A percentile compares a stretch with the other conserved stretches of the same genome.
Evolutionary conservation across 2,888 invertebrate genomes (phyloP).

Genomic region (Trichopria drosophilae): DNA sequence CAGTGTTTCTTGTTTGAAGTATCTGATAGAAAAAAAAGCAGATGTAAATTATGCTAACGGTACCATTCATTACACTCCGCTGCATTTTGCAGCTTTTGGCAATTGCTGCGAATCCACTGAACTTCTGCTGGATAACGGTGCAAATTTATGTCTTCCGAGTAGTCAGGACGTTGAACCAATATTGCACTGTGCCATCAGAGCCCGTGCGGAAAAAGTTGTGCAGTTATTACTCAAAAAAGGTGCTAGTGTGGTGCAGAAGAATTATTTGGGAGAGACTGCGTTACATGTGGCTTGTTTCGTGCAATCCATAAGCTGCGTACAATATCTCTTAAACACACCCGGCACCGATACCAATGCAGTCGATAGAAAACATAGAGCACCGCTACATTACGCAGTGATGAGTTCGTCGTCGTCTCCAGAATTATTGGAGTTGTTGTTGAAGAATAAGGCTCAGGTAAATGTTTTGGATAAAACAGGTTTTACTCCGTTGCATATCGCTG

Average conservation of each 20-base stretch:
- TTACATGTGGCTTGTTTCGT: conserved; percentile 61
- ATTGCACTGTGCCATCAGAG: conserved; percentile 60
- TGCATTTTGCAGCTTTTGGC: conserved; percentile 62
- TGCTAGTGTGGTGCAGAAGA: conserved; percentile 55
- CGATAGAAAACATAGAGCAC: conserved; percentile 55
- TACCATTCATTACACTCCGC: conserved; percentile 52
- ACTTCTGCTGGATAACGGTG: conserved; percentile 56
- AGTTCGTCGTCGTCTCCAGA: conserved; percentile 50
- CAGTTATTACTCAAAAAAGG: conserved; percentile 57
- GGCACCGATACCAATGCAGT: conserved; percentile 55
- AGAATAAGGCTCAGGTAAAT: conserved; percentile 52
- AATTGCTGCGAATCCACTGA: conserved; percentile 57
- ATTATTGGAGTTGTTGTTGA: conserved; percentile 49
- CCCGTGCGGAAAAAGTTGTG: conserved; percentile 51
- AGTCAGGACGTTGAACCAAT: conserved; percentile 57
- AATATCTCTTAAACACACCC: conserved; percentile 46
- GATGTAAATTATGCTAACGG: conserved; percentile 65
- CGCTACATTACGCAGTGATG: conserved; percentile 59
- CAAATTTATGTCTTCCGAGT: conserved; percentile 47
- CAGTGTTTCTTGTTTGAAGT: conserved; percentile 70
- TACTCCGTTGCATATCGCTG: conserved; percentile 59
- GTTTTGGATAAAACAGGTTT: conserved; percentile 55
- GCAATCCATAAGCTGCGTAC: conserved; percentile 50
- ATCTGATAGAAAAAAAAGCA: conserved; percentile 69
- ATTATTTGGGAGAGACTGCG: conserved; percentile 58